A percentile compares a stretch with the other conserved stretches of the same genome.
Conservation (phyloP, 2,888 invertebrate genomes). For the Nasonia oneida region DNA sequence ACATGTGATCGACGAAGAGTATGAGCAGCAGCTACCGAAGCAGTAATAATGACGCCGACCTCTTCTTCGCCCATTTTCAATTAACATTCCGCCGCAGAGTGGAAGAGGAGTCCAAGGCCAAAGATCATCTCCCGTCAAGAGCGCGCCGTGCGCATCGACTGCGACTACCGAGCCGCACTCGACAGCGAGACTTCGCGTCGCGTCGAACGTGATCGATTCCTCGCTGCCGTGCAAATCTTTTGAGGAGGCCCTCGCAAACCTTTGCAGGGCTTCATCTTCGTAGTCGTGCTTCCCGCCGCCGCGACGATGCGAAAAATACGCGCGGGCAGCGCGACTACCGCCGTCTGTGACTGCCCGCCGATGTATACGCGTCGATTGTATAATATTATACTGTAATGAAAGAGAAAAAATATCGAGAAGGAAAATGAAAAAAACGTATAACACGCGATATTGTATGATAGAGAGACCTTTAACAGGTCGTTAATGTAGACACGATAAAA, state of each 20-base stretch:
- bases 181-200: slow-evolving; percentile 9
- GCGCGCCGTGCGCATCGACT: background rate
- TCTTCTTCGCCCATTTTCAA: slow-evolving; percentile 45
- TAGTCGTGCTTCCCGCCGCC: slow-evolving; percentile 35
- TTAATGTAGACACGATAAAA: slow-evolving; percentile 35
- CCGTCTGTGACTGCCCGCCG: background rate
- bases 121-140: slow-evolving; percentile 53
- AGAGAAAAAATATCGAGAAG: slow-evolving; percentile 8
- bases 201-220: slow-evolving; percentile 54
- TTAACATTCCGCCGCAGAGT: slow-evolving; percentile 49
- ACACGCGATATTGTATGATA: slow-evolving; percentile 51
- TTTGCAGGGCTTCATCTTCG: slow-evolving; percentile 42
- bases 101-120: slow-evolving; percentile 55
- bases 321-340: background rate
- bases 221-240: slow-evolving; percentile 20
- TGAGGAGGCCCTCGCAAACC: background rate
- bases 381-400: slow-evolving; percentile 54
- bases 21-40: slow-evolving; percentile 24
- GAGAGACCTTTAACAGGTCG: slow-evolving; percentile 22
- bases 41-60: slow-evolving; percentile 32
- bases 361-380: slow-evolving; percentile 32
- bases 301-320: slow-evolving; percentile 10
- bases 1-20: slow-evolving; percentile 75
- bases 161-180: background rate
- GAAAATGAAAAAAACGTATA: slow-evolving; percentile 5